These are phyloP conservation scores for Genyomyrus donnyi DNA, from an alignment of 2,113 vertebrate species.

Conservation along the genomic window DNA sequence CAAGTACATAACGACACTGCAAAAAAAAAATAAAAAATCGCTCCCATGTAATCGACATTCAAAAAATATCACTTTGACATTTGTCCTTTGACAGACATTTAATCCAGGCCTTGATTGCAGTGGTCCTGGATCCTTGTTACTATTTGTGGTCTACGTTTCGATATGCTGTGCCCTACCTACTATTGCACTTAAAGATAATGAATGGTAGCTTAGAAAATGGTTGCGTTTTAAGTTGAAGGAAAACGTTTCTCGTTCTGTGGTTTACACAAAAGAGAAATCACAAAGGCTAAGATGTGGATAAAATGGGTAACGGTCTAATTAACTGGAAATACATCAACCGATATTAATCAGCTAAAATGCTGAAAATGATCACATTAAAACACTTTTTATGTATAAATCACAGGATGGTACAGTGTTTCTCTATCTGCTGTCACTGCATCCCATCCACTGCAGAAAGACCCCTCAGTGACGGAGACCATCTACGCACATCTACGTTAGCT, in stretches of 20 bases:
- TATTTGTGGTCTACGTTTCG: background rate
- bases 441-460: background rate
- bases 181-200: background rate
- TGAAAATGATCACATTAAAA: background rate
- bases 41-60: background rate
- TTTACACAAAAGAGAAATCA: background rate
- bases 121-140: background rate
- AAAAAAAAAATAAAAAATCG: background rate
- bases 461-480: background rate
- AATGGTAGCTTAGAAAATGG: background rate
- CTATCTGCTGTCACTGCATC: background rate
- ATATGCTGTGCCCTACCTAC: background rate
- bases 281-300: background rate
- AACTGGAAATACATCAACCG: background rate
- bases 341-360: background rate
- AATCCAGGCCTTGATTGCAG: background rate
- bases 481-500: background rate
- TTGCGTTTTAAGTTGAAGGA: background rate
- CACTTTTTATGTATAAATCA: background rate
- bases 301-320: background rate
- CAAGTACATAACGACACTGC: constrained; percentile 26
- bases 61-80: background rate
- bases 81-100: background rate
- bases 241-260: background rate
- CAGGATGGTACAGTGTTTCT: background rate